Evolutionary conservation across 2,797 vertebrate genomes (phyloP).

Genomic region (Etheostoma nigrum): DNA sequence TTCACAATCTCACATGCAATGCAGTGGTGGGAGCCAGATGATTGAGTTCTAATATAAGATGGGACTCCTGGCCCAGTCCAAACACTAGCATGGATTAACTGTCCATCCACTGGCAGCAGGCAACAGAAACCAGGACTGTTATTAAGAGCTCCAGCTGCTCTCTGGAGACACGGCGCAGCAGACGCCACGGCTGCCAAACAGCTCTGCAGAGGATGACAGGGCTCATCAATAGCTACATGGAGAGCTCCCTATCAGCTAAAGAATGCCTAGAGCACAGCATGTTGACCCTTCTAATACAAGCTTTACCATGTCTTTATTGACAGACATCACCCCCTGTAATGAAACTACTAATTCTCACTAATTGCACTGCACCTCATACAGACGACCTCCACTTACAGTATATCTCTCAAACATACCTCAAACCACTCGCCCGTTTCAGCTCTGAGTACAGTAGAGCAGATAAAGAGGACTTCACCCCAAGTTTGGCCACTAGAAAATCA

Average conservation of each 20-base stretch:
- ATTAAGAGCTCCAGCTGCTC: slow-evolving; percentile 58
- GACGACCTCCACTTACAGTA: neutral
- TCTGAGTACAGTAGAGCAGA: neutral
- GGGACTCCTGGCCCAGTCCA: slow-evolving; percentile 53
- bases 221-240: slow-evolving; percentile 4
- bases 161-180: slow-evolving; percentile 34
- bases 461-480: neutral
- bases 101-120: slow-evolving; percentile 59
- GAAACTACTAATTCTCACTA: neutral
- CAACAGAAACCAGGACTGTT: slow-evolving; percentile 66
- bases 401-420: neutral
- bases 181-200: slow-evolving; percentile 17
- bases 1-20: neutral
- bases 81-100: slow-evolving; percentile 78
- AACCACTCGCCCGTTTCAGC: neutral
- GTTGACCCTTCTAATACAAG: neutral
- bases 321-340: neutral
- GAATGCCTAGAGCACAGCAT: neutral
- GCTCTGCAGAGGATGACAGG: slow-evolving; percentile 18
- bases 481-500: slow-evolving; percentile 1
- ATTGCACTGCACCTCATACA: neutral
- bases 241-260: slow-evolving; percentile 23
- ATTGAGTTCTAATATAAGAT: slow-evolving; percentile 43
- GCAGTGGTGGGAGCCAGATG: slow-evolving; percentile 33
- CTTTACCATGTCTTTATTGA: neutral